Base-by-base conservation (phyloP, 2,888 invertebrate species). In the Dione juno region DNA sequence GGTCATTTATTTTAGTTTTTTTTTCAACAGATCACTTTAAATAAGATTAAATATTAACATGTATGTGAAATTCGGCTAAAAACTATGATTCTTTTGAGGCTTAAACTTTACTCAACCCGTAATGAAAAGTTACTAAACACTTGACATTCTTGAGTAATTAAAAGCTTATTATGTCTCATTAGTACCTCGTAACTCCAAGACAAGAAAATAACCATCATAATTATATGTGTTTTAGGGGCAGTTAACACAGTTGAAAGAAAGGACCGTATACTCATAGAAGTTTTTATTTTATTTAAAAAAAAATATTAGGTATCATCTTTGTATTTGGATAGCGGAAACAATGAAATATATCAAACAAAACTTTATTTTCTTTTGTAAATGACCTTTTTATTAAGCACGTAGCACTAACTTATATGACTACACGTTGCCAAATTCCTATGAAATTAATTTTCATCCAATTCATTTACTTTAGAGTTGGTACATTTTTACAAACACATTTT, bases 61-160 rank as follows among this genome's bases (percentile, higher is more conserved):
- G 28, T 28, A n/a, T n/a, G 28, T 28, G 28, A 28, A 28, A 28
- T 28, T 28, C 28, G 19, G 1, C 50, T 19, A 10, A 48, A n/a
- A 50, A 10, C 5, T 11, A 10, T 10, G 16, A 16, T 50, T 3
- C 19, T 50, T 50, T 19, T 50, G 19, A 10, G 3, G 10, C 9
- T 48, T 16, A 16, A 48, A 48, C 3, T 10, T 48, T 48, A 19
- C n/a, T n/a, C 16, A 16, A 5, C n/a, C 10, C 11, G n/a, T 6
- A 35, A 35, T 37, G 10, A 11, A 57, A 0, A 5, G 16, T 21
- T 58, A 0, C 1, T 58, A 14, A 28, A n/a, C 3, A 58, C 3
- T 52, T 50, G 16, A 67, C 40, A 67, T 58, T 67, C 21, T 48
- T 67, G 16, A 37, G 45, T 67, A 67, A 67, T 67, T 57, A 40